Conservation (phyloP, 2,888 invertebrate genomes). For the Aporophyla lueneburgensis region DNA sequence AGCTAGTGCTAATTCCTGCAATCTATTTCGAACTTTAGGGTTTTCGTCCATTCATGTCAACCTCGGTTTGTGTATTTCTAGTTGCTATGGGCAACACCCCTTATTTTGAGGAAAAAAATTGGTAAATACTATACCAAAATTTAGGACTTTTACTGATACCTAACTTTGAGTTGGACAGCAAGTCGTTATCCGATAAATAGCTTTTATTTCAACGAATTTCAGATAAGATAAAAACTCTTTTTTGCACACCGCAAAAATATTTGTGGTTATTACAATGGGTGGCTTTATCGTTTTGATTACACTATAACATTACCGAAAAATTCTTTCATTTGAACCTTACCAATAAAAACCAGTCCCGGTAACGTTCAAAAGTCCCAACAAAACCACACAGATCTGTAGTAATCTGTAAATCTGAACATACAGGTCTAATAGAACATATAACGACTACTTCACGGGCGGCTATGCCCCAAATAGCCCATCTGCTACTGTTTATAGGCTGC, state of each 20-base stretch:
- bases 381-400: constrained; percentile 20
- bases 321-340: neutral
- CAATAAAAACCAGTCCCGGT: neutral
- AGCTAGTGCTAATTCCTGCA: constrained; percentile 1
- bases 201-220: constrained; percentile 28
- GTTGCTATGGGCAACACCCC: constrained; percentile 16
- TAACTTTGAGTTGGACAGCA: neutral
- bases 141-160: neutral
- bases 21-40: constrained; percentile 43
- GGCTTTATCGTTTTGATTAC: constrained; percentile 13
- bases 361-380: neutral
- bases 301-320: neutral
- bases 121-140: neutral
- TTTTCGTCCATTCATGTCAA: constrained; percentile 12
- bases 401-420: constrained; percentile 53
- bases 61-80: neutral
- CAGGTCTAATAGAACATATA: constrained; percentile 66
- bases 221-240: constrained; percentile 31
- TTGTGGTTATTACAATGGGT: neutral
- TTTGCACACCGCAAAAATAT: constrained; percentile 17
- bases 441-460: constrained; percentile 67
- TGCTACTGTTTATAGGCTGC: constrained; percentile 69
- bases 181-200: neutral
- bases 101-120: constrained; percentile 15
- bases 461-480: constrained; percentile 70